phyloP scores from a whole-genome alignment of 2,888 invertebrate species.

The Coelogynopora nodosa region DNA sequence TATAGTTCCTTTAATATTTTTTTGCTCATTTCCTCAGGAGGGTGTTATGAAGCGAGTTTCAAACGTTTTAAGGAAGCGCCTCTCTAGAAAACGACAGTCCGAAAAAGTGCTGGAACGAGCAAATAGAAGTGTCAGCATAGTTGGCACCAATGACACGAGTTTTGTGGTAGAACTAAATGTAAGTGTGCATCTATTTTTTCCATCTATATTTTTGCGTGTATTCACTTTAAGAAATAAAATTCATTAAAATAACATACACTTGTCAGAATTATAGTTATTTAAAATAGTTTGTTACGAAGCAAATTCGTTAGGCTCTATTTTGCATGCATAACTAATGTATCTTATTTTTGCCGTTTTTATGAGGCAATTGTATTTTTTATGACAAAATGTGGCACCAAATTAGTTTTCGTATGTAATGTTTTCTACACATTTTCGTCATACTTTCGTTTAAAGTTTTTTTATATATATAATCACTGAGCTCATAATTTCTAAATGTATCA shows the following conservation, averaged over 20 bases:
- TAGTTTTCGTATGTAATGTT: too few species aligned
- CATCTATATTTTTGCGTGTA: neutral
- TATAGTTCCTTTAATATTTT: neutral
- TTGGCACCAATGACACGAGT: neutral
- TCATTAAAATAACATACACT: neutral
- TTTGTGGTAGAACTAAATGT: neutral
- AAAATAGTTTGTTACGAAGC: too few species aligned
- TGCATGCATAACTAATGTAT: too few species aligned
- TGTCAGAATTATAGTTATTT: too few species aligned
- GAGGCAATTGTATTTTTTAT: neutral
- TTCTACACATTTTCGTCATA: too few species aligned
- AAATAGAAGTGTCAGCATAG: neutral
- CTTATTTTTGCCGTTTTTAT: neutral
- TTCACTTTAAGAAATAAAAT: neutral
- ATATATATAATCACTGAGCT: too few species aligned
- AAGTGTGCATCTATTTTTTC: neutral
- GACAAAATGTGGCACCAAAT: neutral
- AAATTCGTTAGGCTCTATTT: too few species aligned
- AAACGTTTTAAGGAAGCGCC: neutral
- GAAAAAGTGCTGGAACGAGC: neutral
- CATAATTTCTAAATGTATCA: too few species aligned
- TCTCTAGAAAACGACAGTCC: neutral
- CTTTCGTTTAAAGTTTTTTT: neutral
- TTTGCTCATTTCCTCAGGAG: neutral
- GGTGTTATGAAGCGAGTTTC: neutral